Evolutionary conservation across 2,113 vertebrate species (phyloP).

Genomic region (Camelus bactrianus): DNA sequence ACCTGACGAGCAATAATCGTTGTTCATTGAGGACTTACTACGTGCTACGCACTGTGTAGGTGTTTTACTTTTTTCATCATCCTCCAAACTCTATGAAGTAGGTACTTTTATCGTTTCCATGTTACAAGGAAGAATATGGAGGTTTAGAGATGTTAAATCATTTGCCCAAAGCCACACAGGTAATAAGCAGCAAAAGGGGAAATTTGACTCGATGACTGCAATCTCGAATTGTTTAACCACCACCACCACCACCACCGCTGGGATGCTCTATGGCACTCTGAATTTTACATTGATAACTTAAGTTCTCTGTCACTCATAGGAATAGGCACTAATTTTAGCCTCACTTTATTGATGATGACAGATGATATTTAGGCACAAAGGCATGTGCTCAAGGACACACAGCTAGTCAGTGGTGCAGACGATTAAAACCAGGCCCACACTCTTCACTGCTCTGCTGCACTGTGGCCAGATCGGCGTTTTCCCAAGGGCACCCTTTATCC

Average conservation of each 20-base stretch:
- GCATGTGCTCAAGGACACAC: neutral
- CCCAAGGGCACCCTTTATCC: neutral
- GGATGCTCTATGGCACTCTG: neutral
- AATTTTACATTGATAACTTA: too few relatives aligned
- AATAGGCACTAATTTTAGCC: neutral
- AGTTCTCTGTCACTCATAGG: too few relatives aligned
- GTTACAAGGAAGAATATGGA: neutral
- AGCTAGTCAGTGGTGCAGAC: neutral
- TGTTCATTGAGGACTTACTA: accelerated
- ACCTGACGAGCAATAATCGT: accelerated
- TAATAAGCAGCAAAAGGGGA: neutral
- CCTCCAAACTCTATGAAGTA: accelerated
- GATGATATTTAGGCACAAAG: neutral
- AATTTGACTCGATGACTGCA: accelerated
- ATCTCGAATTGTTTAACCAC: neutral
- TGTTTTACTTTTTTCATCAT: neutral
- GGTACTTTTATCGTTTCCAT: neutral
- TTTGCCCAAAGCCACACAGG: neutral
- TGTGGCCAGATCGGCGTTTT: accelerated
- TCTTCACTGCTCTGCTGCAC: neutral
- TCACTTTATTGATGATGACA: neutral
- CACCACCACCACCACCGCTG: neutral
- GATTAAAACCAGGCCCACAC: neutral
- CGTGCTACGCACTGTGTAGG: accelerated
- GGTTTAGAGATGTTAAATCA: neutral